Evolutionary conservation across 2,113 vertebrate species (phyloP), one percentile per base, ranked within the genome.

Genomic region (Chiloscyllium plagiosum): DNA sequence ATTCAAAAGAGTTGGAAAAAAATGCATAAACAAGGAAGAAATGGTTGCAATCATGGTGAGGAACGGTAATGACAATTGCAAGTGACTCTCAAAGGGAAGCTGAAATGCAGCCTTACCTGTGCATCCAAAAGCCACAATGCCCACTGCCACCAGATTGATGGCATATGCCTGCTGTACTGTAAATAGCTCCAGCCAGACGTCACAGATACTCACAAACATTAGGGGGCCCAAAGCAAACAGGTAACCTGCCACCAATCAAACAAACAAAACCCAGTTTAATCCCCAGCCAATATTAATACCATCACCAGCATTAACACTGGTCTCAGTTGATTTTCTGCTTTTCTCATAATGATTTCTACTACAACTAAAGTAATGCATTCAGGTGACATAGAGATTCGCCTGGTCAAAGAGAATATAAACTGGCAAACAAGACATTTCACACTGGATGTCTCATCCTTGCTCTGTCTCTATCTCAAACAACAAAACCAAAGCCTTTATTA

Each of bases 81-180:
- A 5, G 47, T 47, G 83, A 85, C 83, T 22, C 13, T 47, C 47
- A 89, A 89, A 89, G 50, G 56, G 29, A 26, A 4, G 24, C 26
- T 61, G 6, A 52, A 68, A 26, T n/a, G 20, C 1, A 80, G 2
- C 4, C 97, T 96, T 99, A 99, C 99, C 99, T 98, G 99, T 99
- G 96, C 99, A 99, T 96, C 99, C 99, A 0, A 99, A 99, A 96
- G 99, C 99, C 97, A 99, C 99, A 0, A 99, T 98, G 29, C 98
- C 99, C 0, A 99, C 98, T 0, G 99, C 98, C 0, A 99, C 97
- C 86, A 99, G 97, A 97, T 99, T 99, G 97, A 99, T 96, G 97
- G 98, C 97, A 0, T 99, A 99, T 0, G 99, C 98, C 96, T 99
- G 98, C 61, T 97, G 97, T 5, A 96, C 98, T 85, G 98, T 98